A percentile compares a stretch with the other conserved stretches of the same genome.
Conservation (phyloP, 92 coral and sea anemone species). For the Epizoanthus rinbou region DNA sequence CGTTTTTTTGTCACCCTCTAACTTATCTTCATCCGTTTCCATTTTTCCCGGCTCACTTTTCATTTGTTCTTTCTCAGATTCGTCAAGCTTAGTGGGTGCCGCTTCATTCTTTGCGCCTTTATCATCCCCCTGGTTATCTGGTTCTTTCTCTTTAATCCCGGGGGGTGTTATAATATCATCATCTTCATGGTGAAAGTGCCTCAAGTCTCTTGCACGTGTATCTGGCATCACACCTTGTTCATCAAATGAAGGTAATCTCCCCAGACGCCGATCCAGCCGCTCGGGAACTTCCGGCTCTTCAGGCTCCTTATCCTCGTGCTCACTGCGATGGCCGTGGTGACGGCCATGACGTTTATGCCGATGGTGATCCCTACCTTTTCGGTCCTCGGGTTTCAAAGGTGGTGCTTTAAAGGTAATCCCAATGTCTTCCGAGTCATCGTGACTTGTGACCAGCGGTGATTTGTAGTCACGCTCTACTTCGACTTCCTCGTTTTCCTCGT, state of each 20-base stretch:
- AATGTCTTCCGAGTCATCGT: neutral
- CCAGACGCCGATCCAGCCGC: constrained; percentile 28
- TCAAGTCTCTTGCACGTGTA: constrained; percentile 20
- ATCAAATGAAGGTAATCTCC: constrained; percentile 28
- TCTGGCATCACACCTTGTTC: constrained; percentile 23
- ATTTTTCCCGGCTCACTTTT: neutral
- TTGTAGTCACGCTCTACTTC: constrained; percentile 30
- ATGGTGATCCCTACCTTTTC: constrained; percentile 18
- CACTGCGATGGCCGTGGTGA: constrained; percentile 11
- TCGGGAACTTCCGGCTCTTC: constrained; percentile 24
- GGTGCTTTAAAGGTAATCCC: constrained; percentile 31
- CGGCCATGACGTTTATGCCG: constrained; percentile 41
- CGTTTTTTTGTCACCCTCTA: neutral
- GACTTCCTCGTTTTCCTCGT: constrained; percentile 41
- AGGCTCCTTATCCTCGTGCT: neutral
- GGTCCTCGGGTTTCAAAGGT: constrained; percentile 9
- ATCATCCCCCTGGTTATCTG: neutral
- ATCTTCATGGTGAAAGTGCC: neutral
- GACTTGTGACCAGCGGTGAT: neutral
- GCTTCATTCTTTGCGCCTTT: neutral
- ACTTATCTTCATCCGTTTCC: neutral
- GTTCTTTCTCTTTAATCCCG: neutral
- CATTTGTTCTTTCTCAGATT: neutral
- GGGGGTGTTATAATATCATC: neutral
- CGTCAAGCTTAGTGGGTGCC: neutral